phyloP scores from a whole-genome alignment of 23 tunicate genomes.

The Clavelina lepadiformis region DNA sequence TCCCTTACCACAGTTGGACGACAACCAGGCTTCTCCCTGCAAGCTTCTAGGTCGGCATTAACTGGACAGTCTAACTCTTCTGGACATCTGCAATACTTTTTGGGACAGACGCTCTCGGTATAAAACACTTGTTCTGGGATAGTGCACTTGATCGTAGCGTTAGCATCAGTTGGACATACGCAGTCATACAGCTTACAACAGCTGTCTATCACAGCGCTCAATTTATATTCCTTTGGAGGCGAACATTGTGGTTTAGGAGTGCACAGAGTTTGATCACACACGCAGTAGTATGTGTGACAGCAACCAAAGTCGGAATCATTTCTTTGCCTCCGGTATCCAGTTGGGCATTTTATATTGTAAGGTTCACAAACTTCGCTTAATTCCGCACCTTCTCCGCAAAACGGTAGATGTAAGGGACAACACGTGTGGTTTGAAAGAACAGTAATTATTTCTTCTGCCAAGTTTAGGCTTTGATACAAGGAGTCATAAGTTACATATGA shows the following conservation, averaged over 20 bases:
- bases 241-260: slow-evolving; percentile 18
- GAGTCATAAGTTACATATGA: slow-evolving; percentile 8
- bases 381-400: slow-evolving; percentile 24
- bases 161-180: slow-evolving; percentile 18
- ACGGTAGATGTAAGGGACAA: slow-evolving; percentile 24
- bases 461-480: background rate
- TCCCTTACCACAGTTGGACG: slow-evolving; percentile 25
- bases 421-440: slow-evolving; percentile 8
- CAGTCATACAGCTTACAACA: slow-evolving; percentile 30
- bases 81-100: slow-evolving; percentile 28
- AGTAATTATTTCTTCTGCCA: slow-evolving; percentile 16
- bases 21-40: slow-evolving; percentile 32
- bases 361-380: slow-evolving; percentile 4
- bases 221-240: slow-evolving; percentile 9
- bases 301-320: slow-evolving; percentile 2
- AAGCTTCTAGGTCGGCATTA: slow-evolving; percentile 9
- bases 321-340: background rate
- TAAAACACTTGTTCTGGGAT: slow-evolving; percentile 3
- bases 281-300: slow-evolving; percentile 6
- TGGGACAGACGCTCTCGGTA: slow-evolving; percentile 29
- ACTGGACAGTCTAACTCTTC: slow-evolving; percentile 31
- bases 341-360: slow-evolving; percentile 14
- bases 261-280: slow-evolving; percentile 8
- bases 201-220: background rate
- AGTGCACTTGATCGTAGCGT: background rate